A percentile compares a stretch with the other conserved stretches of the same genome.
Evolutionary conservation across 1,140 invertebrate species (phyloP).

Genomic region (Brachystomella parvula): DNA sequence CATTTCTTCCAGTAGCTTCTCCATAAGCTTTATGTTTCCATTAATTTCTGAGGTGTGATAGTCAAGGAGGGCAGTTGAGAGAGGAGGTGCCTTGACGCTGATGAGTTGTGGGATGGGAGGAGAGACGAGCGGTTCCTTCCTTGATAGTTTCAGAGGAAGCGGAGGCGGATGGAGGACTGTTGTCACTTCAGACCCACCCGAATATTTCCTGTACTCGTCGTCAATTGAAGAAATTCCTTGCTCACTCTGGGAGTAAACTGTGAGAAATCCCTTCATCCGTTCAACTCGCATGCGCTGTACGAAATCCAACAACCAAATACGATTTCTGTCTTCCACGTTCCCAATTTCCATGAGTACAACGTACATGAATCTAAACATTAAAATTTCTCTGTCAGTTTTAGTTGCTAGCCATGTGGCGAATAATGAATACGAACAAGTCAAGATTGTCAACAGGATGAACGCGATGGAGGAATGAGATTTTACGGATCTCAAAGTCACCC

Average conservation of each 20-base stretch:
- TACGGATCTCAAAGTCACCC: slow-evolving; percentile 43
- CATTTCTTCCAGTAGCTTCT: slow-evolving; percentile 31
- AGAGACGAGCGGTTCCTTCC: background rate
- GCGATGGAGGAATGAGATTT: slow-evolving; percentile 43
- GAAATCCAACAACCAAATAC: slow-evolving; percentile 43
- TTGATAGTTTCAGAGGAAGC: background rate
- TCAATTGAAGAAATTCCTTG: slow-evolving; percentile 13
- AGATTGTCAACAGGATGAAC: slow-evolving; percentile 41
- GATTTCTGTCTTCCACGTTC: slow-evolving; percentile 36
- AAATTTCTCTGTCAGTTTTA: too few species aligned
- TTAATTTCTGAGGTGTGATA: slow-evolving; percentile 18
- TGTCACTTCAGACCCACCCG: background rate
- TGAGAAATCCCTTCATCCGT: slow-evolving; percentile 44
- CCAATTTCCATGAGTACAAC: slow-evolving; percentile 46
- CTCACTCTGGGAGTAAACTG: slow-evolving; percentile 42
- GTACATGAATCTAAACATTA: slow-evolving; percentile 42
- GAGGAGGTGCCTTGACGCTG: background rate
- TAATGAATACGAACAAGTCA: slow-evolving; percentile 40
- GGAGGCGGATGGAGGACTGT: background rate
- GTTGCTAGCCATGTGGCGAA: too few species aligned
- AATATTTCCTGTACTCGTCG: slow-evolving; percentile 28
- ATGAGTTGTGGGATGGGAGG: background rate
- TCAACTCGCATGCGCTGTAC: slow-evolving; percentile 45
- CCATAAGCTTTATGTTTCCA: slow-evolving; percentile 26
- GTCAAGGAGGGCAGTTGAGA: background rate